Percentiles rank a stretch among this genome's conserved stretches.
phyloP scores from a whole-genome alignment of 2,797 vertebrate species.

The Pogonophryne albipinna region DNA sequence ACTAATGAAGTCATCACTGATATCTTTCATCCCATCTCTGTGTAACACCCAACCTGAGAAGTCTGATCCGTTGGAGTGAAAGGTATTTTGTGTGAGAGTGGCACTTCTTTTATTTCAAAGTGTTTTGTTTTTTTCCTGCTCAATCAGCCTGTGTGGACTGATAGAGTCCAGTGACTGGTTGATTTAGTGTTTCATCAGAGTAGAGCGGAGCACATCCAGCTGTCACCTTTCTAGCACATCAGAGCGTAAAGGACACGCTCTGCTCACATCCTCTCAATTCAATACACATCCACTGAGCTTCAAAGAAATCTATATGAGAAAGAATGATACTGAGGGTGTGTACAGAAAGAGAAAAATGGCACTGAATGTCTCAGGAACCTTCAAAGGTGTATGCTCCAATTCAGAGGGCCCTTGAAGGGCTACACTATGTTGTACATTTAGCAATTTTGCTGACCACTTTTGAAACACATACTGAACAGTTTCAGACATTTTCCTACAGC shows the following conservation, averaged over 20 bases:
- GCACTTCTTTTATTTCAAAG: constrained; percentile 19
- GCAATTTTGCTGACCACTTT: neutral
- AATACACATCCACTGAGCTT: constrained; percentile 9
- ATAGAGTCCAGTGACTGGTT: constrained; percentile 17
- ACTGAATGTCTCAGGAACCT: neutral
- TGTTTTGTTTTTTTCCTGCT: neutral
- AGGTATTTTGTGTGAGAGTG: constrained; percentile 5
- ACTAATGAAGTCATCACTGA: constrained; percentile 11
- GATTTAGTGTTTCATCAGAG: constrained; percentile 30
- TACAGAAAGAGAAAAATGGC: neutral
- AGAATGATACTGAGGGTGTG: neutral
- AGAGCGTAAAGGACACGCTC: constrained; percentile 31
- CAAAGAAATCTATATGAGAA: constrained; percentile 4
- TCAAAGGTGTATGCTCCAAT: neutral
- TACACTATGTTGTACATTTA: neutral
- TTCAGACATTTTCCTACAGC: neutral
- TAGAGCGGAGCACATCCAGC: constrained; percentile 29
- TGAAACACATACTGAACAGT: neutral
- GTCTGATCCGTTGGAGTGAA: constrained; percentile 6
- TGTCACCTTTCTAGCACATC: constrained; percentile 42
- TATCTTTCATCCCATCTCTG: neutral
- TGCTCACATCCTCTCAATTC: constrained; percentile 10
- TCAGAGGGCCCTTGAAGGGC: neutral
- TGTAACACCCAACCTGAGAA: constrained; percentile 4
- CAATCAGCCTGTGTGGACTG: constrained; percentile 15